Conservation (phyloP, 2,888 invertebrate species). For the Drosophila monieri region DNA sequence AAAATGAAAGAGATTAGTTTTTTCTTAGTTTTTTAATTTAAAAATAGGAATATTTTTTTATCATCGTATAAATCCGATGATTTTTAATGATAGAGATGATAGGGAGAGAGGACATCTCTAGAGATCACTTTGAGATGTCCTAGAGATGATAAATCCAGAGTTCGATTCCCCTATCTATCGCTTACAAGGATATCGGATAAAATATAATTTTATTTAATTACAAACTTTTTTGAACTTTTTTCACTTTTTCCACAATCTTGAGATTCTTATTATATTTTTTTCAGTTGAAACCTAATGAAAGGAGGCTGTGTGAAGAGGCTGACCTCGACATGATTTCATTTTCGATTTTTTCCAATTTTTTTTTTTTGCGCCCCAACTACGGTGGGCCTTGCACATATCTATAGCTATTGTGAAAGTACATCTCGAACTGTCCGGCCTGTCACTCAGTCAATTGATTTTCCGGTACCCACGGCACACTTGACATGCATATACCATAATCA, state of each 20-base stretch:
- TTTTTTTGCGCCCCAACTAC: neutral
- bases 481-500: slow-evolving; percentile 58
- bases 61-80: neutral
- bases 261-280: slow-evolving; percentile 1
- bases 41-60: no score
- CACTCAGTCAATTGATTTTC: slow-evolving; percentile 72
- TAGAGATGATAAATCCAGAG: neutral
- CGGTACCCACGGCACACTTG: slow-evolving; percentile 69
- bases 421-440: slow-evolving; percentile 56
- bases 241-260: no score
- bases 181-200: no score
- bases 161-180: no score
- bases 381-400: slow-evolving; percentile 34
- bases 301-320: slow-evolving; percentile 36
- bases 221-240: no score
- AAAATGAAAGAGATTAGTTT: neutral
- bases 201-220: no score
- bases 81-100: no score
- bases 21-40: no score
- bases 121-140: no score
- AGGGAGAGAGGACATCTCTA: no score
- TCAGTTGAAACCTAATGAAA: slow-evolving; percentile 9
- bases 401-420: slow-evolving; percentile 50
- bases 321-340: slow-evolving; percentile 39
- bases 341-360: neutral